Evolutionary conservation across 2,797 vertebrate species (phyloP), one percentile per base, ranked within the genome.

Genomic region (Alfaro cultratus): DNA sequence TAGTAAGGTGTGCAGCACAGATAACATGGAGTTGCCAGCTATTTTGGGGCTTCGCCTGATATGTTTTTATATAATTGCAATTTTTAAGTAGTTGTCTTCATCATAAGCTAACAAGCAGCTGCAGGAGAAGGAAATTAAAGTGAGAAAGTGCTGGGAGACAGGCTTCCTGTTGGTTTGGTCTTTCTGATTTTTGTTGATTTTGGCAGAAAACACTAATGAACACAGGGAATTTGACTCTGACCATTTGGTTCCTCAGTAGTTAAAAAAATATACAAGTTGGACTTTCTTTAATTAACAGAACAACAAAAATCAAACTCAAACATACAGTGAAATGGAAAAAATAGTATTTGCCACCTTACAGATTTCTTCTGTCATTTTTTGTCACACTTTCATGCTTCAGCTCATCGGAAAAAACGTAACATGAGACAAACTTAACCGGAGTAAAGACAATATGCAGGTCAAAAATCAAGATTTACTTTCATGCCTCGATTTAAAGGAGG

Each of bases 1-100:
- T 70, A n/a, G 11, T 43, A 70, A 70, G 67, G 39, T 70, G 67
- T 70, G 41, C n/a, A 45, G 13, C 67, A 45, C 67, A 43, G 67
- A 70, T 70, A 70, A 41, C 64, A 45, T 12, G 16, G 41, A 70
- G 11, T n/a, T 45, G 23, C 39, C 67, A n/a, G 41, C 67, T 45
- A 0, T 70, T 70, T 43, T 8, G 43, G 41, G 39, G 67, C 67
- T 45, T 70, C 43, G 26, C 23, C 23, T n/a, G 39, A 70, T 45
- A 12, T 45, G 12, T 41, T 68, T 21, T 12, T n/a, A n/a, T 43
- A 43, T 41, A 70, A 70, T 43, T 70, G 12, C 67, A 43, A 15
- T 43, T 70, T 68, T 70, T 23, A 43, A 7, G 5, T n/a, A n/a
- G 67, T 45, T 43, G 11, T 70, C 23, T n/a, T 70, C 39, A 43